Percentiles rank a stretch among this genome's conserved stretches.
phyloP scores from a whole-genome alignment of 2,888 invertebrate species.

The Dascillus cervinus region DNA sequence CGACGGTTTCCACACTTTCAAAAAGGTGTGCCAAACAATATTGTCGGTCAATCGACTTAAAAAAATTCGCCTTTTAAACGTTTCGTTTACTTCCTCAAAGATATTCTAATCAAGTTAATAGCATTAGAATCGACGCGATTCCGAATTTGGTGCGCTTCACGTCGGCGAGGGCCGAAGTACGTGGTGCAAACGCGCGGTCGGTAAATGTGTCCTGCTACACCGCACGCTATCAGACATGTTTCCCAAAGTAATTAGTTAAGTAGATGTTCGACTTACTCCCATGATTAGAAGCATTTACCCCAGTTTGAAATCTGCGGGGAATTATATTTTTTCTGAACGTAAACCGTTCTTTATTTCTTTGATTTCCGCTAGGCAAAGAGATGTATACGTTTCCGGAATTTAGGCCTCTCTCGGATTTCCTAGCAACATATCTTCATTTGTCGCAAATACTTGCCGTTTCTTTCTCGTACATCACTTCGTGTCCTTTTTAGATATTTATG shows the following conservation, averaged over 20 bases:
- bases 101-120: conserved; percentile 22
- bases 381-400: conserved; percentile 24
- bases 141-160: conserved; percentile 5
- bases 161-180: not conserved
- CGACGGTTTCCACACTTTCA: conserved; percentile 4
- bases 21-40: not conserved
- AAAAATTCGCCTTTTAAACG: no score
- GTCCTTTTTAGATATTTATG: no score
- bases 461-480: conserved; percentile 26
- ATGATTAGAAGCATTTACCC: no score
- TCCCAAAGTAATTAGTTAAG: conserved; percentile 27
- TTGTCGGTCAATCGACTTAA: conserved; percentile 1
- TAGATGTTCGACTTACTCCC: conserved; percentile 22
- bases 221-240: no score
- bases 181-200: no score
- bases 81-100: conserved; percentile 17
- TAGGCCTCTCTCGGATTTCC: conserved; percentile 16
- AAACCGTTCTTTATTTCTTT: conserved; percentile 36
- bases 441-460: conserved; percentile 21
- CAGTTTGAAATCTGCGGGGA: no score
- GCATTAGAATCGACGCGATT: conserved; percentile 15
- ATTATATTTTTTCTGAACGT: no score
- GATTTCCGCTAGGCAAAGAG: conserved; percentile 32
- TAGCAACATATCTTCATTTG: conserved; percentile 36
- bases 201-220: no score